phyloP scores from a whole-genome alignment of 2,888 invertebrate genomes.

The Ectobius pallidus region DNA sequence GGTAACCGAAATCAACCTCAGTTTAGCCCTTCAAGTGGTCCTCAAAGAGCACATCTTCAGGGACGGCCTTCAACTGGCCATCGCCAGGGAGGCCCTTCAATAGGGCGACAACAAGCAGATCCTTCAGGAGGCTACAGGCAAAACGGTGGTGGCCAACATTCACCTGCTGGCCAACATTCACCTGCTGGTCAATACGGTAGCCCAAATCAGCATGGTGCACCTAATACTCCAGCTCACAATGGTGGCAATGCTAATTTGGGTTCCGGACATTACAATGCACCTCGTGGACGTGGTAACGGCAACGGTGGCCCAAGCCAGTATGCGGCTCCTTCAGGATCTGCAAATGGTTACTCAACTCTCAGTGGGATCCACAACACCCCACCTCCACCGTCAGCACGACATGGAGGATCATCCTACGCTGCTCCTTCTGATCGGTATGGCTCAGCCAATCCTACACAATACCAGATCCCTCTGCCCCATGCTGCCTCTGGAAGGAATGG shows the following conservation, averaged over 20 bases:
- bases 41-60: too few species aligned
- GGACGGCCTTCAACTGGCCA: neutral
- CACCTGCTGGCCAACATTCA: too few species aligned
- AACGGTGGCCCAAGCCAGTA: slow-evolving; percentile 28
- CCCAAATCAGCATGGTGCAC: too few species aligned
- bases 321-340: slow-evolving; percentile 5
- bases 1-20: neutral
- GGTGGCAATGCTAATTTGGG: slow-evolving; percentile 44
- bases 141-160: too few species aligned
- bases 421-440: neutral
- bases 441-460: neutral
- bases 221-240: neutral
- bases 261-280: slow-evolving; percentile 50
- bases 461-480: neutral
- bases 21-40: neutral
- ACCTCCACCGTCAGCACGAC: too few species aligned
- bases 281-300: slow-evolving; percentile 37
- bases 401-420: neutral
- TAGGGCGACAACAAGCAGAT: too few species aligned
- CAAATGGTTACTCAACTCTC: neutral
- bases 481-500: neutral
- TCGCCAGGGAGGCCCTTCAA: too few species aligned
- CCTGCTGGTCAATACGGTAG: neutral
- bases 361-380: neutral
- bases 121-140: too few species aligned